Conservation (phyloP, 2,797 vertebrate genomes). For the Phalanger gymnotis region DNA sequence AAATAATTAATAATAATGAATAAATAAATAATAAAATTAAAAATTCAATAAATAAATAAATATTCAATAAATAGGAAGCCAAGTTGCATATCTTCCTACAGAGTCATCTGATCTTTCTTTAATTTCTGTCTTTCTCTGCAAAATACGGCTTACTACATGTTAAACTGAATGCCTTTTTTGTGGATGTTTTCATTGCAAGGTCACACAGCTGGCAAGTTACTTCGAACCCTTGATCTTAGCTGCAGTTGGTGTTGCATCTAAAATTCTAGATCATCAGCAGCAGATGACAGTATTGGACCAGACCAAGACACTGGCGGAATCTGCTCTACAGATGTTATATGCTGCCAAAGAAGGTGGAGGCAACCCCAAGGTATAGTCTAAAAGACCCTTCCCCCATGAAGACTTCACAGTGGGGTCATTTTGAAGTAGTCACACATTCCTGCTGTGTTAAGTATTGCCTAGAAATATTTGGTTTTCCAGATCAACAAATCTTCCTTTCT, state of each 20-base stretch:
- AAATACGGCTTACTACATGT: neutral
- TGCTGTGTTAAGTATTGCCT: neutral
- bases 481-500: neutral
- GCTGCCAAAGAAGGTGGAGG: slow-evolving; percentile 98
- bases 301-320: slow-evolving; percentile 97
- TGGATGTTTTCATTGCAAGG: slow-evolving; percentile 83
- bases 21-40: no score
- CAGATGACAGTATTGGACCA: slow-evolving; percentile 99
- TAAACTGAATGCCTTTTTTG: neutral
- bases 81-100: neutral
- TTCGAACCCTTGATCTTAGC: slow-evolving; percentile 96
- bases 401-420: neutral
- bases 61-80: no score
- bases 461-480: neutral
- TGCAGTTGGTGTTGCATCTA: slow-evolving; percentile 95
- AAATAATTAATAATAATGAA: no score
- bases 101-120: neutral
- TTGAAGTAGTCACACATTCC: neutral
- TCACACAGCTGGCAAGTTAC: slow-evolving; percentile 96
- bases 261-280: slow-evolving; percentile 95
- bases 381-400: neutral
- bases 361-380: slow-evolving; percentile 92
- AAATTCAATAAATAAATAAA: no score
- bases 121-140: neutral
- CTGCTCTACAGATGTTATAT: slow-evolving; percentile 97